These are phyloP conservation scores for Nibea coibor DNA, from an alignment of 2,113 vertebrate species.

Conservation along the genomic window DNA sequence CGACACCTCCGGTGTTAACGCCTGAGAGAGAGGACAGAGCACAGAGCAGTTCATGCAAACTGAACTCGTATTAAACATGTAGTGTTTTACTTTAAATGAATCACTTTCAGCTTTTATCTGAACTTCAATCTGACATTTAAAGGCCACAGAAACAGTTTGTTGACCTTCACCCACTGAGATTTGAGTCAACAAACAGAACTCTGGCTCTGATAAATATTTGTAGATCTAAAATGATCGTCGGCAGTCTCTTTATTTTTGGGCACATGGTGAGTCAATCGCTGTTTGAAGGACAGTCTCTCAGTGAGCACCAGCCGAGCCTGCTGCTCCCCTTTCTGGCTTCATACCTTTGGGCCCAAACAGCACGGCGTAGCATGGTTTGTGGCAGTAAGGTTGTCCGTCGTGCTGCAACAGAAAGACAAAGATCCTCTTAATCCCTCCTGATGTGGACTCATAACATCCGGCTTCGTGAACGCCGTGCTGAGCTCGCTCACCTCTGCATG, in stretches of 20 bases:
- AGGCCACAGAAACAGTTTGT: neutral
- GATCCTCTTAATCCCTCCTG: neutral
- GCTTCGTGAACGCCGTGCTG: neutral
- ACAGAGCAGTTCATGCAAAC: too few species aligned
- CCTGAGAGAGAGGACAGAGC: constrained; percentile 76
- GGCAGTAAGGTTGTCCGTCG: constrained; percentile 94
- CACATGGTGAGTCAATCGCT: neutral
- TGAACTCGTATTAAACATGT: too few species aligned
- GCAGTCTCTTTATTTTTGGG: neutral
- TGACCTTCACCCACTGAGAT: neutral
- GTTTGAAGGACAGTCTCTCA: too few species aligned
- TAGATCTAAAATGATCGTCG: neutral
- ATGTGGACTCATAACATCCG: neutral
- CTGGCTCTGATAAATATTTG: neutral
- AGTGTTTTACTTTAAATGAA: too few species aligned
- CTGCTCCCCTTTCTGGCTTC: neutral
- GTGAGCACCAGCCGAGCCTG: neutral
- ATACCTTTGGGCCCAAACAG: constrained; percentile 95
- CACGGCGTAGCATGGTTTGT: constrained; percentile 94
- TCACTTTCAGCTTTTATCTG: neutral
- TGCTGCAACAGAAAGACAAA: constrained; percentile 82
- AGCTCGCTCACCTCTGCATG: constrained; percentile 89
- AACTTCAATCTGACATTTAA: neutral
- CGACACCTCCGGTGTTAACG: constrained; percentile 94
- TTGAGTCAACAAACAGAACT: neutral